Base-by-base conservation (phyloP, 2,797 vertebrate species). In the Mus minutoides region DNA sequence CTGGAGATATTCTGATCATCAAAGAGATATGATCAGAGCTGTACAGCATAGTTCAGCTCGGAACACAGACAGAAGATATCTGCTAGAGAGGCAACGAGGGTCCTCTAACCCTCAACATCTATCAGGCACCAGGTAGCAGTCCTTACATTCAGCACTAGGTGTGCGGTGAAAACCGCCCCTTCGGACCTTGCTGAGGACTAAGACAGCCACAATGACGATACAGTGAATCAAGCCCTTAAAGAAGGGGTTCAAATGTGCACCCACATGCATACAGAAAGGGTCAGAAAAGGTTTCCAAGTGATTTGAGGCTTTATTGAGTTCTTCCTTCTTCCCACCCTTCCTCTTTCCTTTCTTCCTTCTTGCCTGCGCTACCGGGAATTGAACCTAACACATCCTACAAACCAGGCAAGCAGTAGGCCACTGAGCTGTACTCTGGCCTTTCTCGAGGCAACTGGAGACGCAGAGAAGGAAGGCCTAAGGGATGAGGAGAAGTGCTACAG, bases 1-100 rank as follows among this genome's bases (percentile, higher is more conserved):
- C 58, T 19, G 89, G 84, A 84, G 92, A 87, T 31, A 56, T 96
- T 92, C 76, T 83, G 29, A 95, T 95, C 56, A 17, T 6, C 62
- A n/a, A 62, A 87, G 43, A 91, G 78, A 88, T 49, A 73, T 0
- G 29, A 56, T 86, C 29, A 60, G 64, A 93, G 78, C 31, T 60
- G 52, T 46, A 83, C 75, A 92, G 85, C 22, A 75, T 12, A 56
- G n/a, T 40, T 75, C 54, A 46, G 40, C 10, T 19, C 31, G 29
- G 73, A 87, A 78, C 64, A 43, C 82, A 49, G 67, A 77, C 22
- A 49, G 49, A 73, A 90, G 26, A 40, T n/a, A 54, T 69, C 54
- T 77, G 31, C 43, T 26, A 3, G 13, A 95, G 24, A 88, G 73
- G 40, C 21, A 14, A 26, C 13, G 4, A 56, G 37, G 10, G 62